Percentiles rank a stretch among this genome's conserved stretches.
phyloP scores from a whole-genome alignment of 2,888 invertebrate species.

The Drosophila aldrichi region DNA sequence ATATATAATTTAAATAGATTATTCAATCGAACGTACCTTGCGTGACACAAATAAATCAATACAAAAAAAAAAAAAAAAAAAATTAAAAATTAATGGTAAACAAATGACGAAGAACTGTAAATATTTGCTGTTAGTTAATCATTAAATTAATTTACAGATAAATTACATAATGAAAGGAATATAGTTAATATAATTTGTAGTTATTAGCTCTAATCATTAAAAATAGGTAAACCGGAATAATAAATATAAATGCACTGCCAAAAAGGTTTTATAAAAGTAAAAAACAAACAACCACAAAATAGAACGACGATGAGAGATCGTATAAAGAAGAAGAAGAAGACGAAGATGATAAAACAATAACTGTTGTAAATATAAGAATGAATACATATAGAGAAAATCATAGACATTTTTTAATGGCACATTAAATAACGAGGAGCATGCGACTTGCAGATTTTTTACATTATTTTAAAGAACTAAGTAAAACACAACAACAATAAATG shows the following conservation, averaged over 20 bases:
- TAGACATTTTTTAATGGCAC: conserved; percentile 81
- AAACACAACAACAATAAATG: conserved; percentile 51
- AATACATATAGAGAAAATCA: conserved; percentile 78
- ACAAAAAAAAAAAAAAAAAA: too few relatives aligned
- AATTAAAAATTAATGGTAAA: conserved; percentile 32
- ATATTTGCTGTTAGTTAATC: conserved; percentile 79
- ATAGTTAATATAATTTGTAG: conserved; percentile 66
- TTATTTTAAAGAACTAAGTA: conserved; percentile 73
- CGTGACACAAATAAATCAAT: conserved; percentile 57
- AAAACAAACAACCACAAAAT: conserved; percentile 41
- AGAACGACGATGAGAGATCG: conserved; percentile 46
- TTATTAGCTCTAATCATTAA: conserved; percentile 67
- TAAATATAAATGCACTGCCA: conserved; percentile 84
- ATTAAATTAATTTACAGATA: conserved; percentile 61
- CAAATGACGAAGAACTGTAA: conserved; percentile 62
- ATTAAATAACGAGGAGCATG: conserved; percentile 72
- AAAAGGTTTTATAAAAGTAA: conserved; percentile 79
- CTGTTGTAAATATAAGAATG: conserved; percentile 82
- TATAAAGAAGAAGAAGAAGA: conserved; percentile 11
- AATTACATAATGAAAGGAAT: conserved; percentile 29
- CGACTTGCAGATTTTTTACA: conserved; percentile 77
- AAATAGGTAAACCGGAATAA: conserved; percentile 69
- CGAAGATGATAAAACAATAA: conserved; percentile 41
- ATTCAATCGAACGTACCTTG: conserved; percentile 80
- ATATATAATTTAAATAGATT: conserved; percentile 47